Evolutionary conservation across 2,797 vertebrate species (phyloP).

Genomic region (Crossoptilon crossoptilon): DNA sequence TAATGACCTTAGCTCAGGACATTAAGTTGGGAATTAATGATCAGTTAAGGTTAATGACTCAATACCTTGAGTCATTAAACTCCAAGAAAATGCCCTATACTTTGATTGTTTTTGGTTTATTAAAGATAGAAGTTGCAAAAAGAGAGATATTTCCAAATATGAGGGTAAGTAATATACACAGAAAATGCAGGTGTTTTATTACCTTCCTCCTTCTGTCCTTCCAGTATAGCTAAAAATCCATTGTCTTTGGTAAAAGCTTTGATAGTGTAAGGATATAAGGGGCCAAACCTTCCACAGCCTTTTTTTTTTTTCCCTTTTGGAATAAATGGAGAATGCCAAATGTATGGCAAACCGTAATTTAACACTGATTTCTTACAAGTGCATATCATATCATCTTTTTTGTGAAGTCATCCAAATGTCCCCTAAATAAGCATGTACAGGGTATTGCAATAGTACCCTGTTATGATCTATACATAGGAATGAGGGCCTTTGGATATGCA

Average conservation of each 20-base stretch:
- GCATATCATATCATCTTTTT: background rate
- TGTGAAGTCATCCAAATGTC: background rate
- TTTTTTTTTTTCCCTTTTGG: background rate
- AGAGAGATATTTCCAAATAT: background rate
- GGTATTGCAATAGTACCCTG: background rate
- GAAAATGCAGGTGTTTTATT: conserved; percentile 1
- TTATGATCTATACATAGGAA: background rate
- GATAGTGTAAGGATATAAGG: background rate
- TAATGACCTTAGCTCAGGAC: conserved; percentile 75
- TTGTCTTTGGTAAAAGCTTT: background rate
- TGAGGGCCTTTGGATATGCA: background rate
- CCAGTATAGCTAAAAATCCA: background rate
- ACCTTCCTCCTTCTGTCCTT: background rate
- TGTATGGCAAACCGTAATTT: background rate
- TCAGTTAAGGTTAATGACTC: conserved; percentile 77
- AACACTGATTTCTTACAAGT: background rate
- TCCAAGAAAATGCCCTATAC: conserved; percentile 61
- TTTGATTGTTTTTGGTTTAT: conserved; percentile 70
- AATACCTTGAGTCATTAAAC: conserved; percentile 70
- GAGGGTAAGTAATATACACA: background rate
- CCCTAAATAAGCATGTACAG: background rate
- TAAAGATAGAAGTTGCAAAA: conserved; percentile 30
- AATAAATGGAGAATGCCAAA: background rate
- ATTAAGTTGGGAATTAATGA: conserved; percentile 77
- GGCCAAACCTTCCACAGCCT: background rate